Base-by-base conservation (phyloP, 2,797 vertebrate species). In the Setipinna tenuifilis region DNA sequence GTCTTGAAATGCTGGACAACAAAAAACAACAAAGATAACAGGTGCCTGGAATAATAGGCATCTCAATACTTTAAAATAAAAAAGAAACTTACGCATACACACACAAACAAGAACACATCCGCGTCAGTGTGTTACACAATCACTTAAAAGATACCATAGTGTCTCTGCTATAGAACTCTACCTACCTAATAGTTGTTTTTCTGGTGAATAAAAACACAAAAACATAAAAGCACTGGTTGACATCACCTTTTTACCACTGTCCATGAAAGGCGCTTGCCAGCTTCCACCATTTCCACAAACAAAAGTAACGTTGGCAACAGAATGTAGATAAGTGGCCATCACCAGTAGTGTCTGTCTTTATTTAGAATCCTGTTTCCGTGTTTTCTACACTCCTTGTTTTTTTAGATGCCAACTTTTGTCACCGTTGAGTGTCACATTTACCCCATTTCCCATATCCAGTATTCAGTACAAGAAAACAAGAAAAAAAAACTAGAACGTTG, bases 111-210 rank as follows among this genome's bases (percentile, higher is more conserved):
- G 3, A 44, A 78, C 17, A 75, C 68, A 78, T 44, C 71, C 7
- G 21, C 44, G 31, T 78, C 71, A 78, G 31, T 19, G 31, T 35
- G 31, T 78, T 78, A 78, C 7, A 41, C 41, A 41, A 44, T 17
- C 41, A 16, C 35, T 78, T 19, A 41, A 21, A 78, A 78, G 17
- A 41, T 41, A 78, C 71, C 71, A 78, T 41, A 78, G 35, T 44
- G 71, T n/a, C 71, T 78, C 71, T 78, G 71, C 35, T 78, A 78
- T 78, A 78, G 31, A 44, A 19, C 71, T 41, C 35, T 78, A 44
- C 5, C 35, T 78, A 41, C 31, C 31, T 65, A 65, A 65, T 65
- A 25, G 61, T 78, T 44, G 17, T 78, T 78, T 44, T 78, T 78
- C 71, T 44, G 35, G 35, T 41, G 71, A 78, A 65, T 65, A 65